These are phyloP conservation scores for Leucophenga varia DNA, from an alignment of 1,140 invertebrate species.

Conservation along the genomic window DNA sequence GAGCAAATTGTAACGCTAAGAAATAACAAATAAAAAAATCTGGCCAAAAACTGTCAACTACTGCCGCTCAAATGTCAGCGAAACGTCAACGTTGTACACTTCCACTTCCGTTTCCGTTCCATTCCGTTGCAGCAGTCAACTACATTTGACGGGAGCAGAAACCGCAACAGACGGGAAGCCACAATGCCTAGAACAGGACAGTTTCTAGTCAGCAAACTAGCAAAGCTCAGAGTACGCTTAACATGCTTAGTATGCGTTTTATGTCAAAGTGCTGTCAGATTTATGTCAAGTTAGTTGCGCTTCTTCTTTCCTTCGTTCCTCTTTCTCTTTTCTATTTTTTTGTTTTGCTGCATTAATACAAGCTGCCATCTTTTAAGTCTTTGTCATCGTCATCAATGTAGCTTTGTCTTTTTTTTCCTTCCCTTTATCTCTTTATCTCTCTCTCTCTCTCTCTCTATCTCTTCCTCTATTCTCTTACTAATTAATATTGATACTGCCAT, in stretches of 20 bases:
- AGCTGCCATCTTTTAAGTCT: background rate
- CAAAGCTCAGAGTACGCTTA: conserved; percentile 28
- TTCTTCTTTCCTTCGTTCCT: conserved; percentile 3
- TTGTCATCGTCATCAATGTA: background rate
- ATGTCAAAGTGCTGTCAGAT: conserved; percentile 50
- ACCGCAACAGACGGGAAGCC: no score
- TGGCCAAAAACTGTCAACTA: conserved; percentile 23
- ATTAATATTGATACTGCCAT: conserved; percentile 42
- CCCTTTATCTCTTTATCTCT: background rate
- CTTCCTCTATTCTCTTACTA: conserved; percentile 7
- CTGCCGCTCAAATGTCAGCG: conserved; percentile 9
- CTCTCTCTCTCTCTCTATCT: no score
- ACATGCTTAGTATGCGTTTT: conserved; percentile 47
- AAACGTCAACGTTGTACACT: conserved; percentile 4
- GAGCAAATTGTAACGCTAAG: no score
- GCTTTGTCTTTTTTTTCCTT: background rate
- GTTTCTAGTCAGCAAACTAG: conserved; percentile 27
- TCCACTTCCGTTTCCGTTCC: background rate
- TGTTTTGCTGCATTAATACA: background rate
- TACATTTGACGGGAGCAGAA: conserved; percentile 1
- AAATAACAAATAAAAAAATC: no score
- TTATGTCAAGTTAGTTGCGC: conserved; percentile 31
- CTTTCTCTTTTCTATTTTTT: no score
- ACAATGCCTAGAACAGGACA: no score
- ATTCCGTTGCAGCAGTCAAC: background rate